Conservation (phyloP, 2,888 invertebrate species). For the Pemphredon lugubris region DNA sequence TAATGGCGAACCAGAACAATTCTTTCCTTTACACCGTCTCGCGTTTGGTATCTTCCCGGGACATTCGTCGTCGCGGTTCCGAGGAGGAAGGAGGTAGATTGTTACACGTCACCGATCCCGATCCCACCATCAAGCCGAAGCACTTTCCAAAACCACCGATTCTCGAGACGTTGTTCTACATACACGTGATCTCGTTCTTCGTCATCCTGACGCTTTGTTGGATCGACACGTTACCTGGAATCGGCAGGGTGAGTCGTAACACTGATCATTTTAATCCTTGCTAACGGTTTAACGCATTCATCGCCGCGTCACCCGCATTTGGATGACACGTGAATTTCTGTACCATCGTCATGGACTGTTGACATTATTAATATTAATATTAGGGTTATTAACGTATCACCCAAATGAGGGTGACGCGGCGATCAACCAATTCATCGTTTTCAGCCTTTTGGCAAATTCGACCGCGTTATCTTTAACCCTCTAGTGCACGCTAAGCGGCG, state of each 20-base stretch:
- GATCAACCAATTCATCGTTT: too few species aligned
- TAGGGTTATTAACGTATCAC: too few species aligned
- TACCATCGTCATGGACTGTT: too few species aligned
- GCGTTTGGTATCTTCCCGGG: conserved; percentile 82
- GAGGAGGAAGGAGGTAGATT: conserved; percentile 76
- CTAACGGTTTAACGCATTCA: too few species aligned
- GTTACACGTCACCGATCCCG: conserved; percentile 77
- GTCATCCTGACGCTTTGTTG: conserved; percentile 81
- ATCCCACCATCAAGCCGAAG: conserved; percentile 75
- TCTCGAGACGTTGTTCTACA: conserved; percentile 77
- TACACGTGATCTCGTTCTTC: conserved; percentile 81
- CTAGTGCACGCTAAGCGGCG: too few species aligned
- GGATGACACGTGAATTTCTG: too few species aligned
- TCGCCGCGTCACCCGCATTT: too few species aligned
- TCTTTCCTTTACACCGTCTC: conserved; percentile 82
- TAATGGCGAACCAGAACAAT: conserved; percentile 74
- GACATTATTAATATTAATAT: too few species aligned
- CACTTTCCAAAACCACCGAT: conserved; percentile 75
- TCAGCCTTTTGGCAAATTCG: too few species aligned
- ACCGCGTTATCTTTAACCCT: too few species aligned
- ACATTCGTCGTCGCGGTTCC: conserved; percentile 74
- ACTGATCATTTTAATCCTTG: too few species aligned
- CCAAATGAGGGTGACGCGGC: too few species aligned
- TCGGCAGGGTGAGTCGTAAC: conserved; percentile 82
- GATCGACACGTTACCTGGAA: conserved; percentile 82